Evolutionary conservation across 1,140 invertebrate species (phyloP), one percentile per base, ranked within the genome.

Genomic region (Patella vulgata): DNA sequence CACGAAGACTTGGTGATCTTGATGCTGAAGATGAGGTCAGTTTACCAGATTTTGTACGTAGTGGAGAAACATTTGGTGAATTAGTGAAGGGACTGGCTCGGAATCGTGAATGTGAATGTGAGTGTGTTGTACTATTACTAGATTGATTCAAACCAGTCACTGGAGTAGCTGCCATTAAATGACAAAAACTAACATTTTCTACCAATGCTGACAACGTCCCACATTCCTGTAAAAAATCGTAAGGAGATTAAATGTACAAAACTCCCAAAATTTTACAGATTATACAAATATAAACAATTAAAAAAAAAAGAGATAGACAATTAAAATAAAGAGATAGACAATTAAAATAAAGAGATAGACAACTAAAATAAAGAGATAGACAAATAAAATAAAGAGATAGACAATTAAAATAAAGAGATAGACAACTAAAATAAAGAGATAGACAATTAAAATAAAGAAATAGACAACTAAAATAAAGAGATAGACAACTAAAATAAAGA

Each of bases 41-140:
- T 31, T 71, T 66, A 30, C 76, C 73, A 14, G 74, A 74, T 50
- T 68, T 72, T 52, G 57, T 79, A 25, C 77, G 54, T 44, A 81
- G 50, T 23, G 78, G 81, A 9, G 81, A 82, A 6, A 79, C 66
- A 48, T 71, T 72, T 6, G 79, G 75, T 2, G 78, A 81, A 25
- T 73, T 70, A 21, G 62, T 63, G 14, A 48, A 58, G 8, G 59
- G 44, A 21, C 48, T 63, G 14, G 43, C 33, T 14, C 11, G 21
- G 11, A 27, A 63, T 6, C 76, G 79, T 3, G 74, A 25, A 54
- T 72, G 76, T 27, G 70, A 61, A 55, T 68, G 52, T 55, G 70
- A 57, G 25, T 70, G 63, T 0, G 76, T 79, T 44, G 65, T 43
- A 51, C 59, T 79, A 40, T 53, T 71, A 43, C 68, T 72, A 2